Conservation (phyloP, 2,888 invertebrate genomes). For the Craniophora ligustri region DNA sequence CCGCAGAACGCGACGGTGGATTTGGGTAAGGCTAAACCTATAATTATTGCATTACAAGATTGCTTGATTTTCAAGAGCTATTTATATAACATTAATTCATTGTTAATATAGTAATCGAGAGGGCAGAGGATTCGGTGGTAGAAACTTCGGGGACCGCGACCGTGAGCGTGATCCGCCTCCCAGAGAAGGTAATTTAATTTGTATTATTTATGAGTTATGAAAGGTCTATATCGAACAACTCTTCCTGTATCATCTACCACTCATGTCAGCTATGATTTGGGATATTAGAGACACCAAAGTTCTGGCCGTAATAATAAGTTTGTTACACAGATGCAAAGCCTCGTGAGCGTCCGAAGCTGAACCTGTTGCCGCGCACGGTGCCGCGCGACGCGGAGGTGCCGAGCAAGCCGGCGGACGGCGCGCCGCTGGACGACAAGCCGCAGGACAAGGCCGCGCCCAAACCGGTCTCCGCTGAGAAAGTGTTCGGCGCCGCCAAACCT, state of each 20-base stretch:
- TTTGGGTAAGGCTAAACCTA: constrained; percentile 68
- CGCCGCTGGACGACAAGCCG: constrained; percentile 54
- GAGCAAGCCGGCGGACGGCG: constrained; percentile 74
- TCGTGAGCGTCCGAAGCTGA: constrained; percentile 93
- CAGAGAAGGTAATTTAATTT: constrained; percentile 74
- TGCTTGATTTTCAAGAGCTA: not conserved
- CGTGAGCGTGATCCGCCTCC: constrained; percentile 75
- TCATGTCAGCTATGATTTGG: not conserved
- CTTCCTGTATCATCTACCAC: too few species aligned
- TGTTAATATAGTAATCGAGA: constrained; percentile 69
- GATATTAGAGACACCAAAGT: not conserved
- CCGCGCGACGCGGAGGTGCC: constrained; percentile 88
- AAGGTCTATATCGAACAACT: too few species aligned
- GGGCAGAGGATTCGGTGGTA: constrained; percentile 78
- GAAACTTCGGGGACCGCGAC: constrained; percentile 80
- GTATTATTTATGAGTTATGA: not conserved
- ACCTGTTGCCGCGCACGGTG: constrained; percentile 94
- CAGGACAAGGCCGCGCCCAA: constrained; percentile 76
- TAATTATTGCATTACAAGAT: not conserved
- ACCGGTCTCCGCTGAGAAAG: constrained; percentile 91
- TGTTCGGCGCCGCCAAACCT: constrained; percentile 98
- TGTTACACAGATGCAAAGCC: constrained; percentile 79
- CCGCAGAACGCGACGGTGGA: constrained; percentile 72
- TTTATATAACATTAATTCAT: too few species aligned
- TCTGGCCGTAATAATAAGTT: not conserved